These are phyloP conservation scores for Mimachlamys varia DNA, from an alignment of 2,888 invertebrate species.

Conservation along the genomic window DNA sequence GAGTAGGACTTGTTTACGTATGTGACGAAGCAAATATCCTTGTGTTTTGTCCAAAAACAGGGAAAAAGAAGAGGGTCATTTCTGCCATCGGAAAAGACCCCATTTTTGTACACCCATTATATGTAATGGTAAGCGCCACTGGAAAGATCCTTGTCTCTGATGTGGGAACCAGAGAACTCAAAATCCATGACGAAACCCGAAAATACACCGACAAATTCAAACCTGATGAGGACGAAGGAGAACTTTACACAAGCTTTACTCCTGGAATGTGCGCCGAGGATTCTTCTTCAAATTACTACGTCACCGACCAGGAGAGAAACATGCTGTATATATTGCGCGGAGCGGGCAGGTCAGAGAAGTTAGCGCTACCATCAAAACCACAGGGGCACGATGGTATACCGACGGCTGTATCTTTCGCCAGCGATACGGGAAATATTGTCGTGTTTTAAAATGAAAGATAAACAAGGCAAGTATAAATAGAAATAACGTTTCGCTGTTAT, in stretches of 20 bases:
- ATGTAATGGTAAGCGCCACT: not conserved
- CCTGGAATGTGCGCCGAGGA: constrained; percentile 6
- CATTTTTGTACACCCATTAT: not conserved
- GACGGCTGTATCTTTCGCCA: not conserved
- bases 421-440: not conserved
- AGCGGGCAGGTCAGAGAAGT: not conserved
- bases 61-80: not conserved
- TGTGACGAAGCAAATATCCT: constrained; percentile 16
- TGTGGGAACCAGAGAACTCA: not conserved
- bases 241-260: not conserved
- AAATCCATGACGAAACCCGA: not conserved
- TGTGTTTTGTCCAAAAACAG: not conserved
- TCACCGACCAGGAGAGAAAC: not conserved
- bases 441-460: not conserved
- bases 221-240: not conserved
- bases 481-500: not conserved
- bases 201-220: not conserved
- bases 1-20: not conserved
- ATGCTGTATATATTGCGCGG: not conserved
- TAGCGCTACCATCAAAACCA: not conserved
- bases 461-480: too few relatives aligned
- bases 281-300: not conserved
- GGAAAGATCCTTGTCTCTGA: not conserved
- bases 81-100: not conserved
- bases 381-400: constrained; percentile 9